Evolutionary conservation across 2,797 vertebrate genomes (phyloP).

Genomic region (Centropyge bicolor): DNA sequence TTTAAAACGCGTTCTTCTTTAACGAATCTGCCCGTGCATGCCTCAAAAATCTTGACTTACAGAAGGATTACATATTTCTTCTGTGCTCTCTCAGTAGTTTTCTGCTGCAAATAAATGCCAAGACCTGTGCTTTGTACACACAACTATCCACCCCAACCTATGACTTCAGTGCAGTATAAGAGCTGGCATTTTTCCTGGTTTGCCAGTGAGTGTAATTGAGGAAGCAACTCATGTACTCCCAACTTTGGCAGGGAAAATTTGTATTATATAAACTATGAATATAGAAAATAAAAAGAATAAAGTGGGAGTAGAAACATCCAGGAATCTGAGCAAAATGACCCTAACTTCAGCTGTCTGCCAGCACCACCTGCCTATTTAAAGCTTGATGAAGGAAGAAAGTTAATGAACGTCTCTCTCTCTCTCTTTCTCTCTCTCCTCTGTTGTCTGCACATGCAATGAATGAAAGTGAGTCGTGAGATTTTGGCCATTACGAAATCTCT

Average conservation of each 20-base stretch:
- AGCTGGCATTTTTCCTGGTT: background rate
- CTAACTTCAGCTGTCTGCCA: slow-evolving; percentile 38
- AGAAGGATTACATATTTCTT: background rate
- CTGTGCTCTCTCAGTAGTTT: background rate
- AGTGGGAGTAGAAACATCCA: background rate
- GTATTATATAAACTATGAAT: background rate
- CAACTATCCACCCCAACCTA: no score
- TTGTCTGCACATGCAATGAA: slow-evolving; percentile 54
- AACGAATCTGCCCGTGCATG: background rate
- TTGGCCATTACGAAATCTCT: slow-evolving; percentile 69
- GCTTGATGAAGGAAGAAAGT: slow-evolving; percentile 46
- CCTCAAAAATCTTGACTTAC: slow-evolving; percentile 3
- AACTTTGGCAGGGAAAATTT: background rate
- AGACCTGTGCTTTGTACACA: no score
- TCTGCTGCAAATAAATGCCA: no score
- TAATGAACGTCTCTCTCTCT: slow-evolving; percentile 45
- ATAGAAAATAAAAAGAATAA: background rate
- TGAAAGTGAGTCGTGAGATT: slow-evolving; percentile 56
- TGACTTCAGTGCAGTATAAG: no score
- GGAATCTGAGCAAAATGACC: slow-evolving; percentile 5
- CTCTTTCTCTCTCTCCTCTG: slow-evolving; percentile 23
- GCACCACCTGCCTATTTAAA: slow-evolving; percentile 49
- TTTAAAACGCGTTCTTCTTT: background rate
- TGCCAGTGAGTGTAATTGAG: background rate
- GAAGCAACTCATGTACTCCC: no score